Evolutionary conservation across 2,797 vertebrate genomes (phyloP).

Genomic region (Myotis pilosus): DNA sequence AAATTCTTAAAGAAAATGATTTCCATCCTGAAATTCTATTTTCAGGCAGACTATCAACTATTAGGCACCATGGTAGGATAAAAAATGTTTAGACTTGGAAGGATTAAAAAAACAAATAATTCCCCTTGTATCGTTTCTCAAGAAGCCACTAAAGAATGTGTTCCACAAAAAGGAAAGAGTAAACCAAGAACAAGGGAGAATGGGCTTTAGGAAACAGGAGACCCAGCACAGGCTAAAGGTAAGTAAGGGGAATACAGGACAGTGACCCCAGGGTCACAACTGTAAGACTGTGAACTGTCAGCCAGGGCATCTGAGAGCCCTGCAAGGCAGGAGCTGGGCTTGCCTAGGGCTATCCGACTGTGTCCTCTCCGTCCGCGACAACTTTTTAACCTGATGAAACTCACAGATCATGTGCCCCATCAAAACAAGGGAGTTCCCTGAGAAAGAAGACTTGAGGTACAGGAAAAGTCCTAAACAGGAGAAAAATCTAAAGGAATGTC

Average conservation of each 20-base stretch:
- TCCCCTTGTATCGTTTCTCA: background rate
- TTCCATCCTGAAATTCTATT: background rate
- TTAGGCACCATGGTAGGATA: background rate
- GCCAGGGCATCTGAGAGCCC: background rate
- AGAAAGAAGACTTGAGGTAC: background rate
- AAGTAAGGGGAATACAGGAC: background rate
- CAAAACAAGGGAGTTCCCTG: background rate
- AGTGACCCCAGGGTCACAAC: background rate
- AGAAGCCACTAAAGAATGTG: background rate
- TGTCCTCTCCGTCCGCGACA: background rate
- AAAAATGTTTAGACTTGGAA: background rate
- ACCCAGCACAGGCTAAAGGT: background rate
- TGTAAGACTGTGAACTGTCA: background rate
- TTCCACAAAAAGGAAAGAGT: background rate
- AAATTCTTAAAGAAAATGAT: background rate
- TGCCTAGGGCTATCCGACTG: background rate
- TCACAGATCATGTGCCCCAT: background rate
- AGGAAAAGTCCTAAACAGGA: background rate
- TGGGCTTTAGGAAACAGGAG: background rate
- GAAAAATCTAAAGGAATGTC: background rate
- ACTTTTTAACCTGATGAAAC: background rate
- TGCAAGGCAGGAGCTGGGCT: background rate
- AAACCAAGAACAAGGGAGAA: background rate
- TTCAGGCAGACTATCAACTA: background rate
- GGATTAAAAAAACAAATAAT: background rate